Evolutionary conservation across 2,888 invertebrate genomes (phyloP).

Genomic region (Lomographa bimaculata): DNA sequence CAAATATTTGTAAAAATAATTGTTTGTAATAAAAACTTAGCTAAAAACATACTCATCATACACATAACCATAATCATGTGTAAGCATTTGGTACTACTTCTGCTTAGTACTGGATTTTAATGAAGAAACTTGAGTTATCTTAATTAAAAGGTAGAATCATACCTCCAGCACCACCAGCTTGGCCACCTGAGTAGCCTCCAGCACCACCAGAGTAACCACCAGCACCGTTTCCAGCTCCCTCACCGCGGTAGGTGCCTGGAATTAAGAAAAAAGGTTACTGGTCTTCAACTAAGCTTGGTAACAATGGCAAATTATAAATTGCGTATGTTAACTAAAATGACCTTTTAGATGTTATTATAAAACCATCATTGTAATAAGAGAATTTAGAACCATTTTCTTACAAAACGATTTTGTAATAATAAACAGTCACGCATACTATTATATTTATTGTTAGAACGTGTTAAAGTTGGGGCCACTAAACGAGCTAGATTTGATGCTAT

Average conservation of each 20-base stretch:
- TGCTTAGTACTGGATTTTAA: too few relatives aligned
- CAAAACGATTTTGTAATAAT: conserved; percentile 31
- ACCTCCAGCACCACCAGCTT: conserved; percentile 34
- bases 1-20: too few relatives aligned
- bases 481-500: conserved; percentile 19
- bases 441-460: conserved; percentile 37
- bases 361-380: conserved; percentile 38
- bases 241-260: conserved; percentile 74
- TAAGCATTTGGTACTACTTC: too few relatives aligned
- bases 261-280: conserved; percentile 8
- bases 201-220: conserved; percentile 30
- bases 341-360: conserved; percentile 29
- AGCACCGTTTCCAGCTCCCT: conserved; percentile 55
- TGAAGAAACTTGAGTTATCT: too few relatives aligned
- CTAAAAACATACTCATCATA: too few relatives aligned
- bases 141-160: too few relatives aligned
- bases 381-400: conserved; percentile 46
- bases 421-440: conserved; percentile 35
- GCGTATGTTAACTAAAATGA: conserved; percentile 22
- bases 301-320: conserved; percentile 22
- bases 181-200: conserved; percentile 33
- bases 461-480: conserved; percentile 35
- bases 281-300: too few relatives aligned
- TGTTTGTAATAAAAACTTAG: too few relatives aligned
- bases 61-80: too few relatives aligned